phyloP scores from a whole-genome alignment of 1,140 invertebrate species.

The Plectrocnemia conspersa region DNA sequence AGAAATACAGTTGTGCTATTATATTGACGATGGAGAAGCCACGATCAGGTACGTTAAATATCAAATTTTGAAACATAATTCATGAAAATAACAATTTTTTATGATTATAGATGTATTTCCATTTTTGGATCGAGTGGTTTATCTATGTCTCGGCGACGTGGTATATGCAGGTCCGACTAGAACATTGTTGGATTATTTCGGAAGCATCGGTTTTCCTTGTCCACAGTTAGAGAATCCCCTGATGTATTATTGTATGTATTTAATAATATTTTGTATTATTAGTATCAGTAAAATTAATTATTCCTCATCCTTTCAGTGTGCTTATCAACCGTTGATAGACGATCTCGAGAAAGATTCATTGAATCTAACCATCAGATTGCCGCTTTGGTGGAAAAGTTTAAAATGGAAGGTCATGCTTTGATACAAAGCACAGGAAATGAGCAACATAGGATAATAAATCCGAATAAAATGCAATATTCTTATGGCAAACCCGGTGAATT shows the following conservation, averaged over 20 bases:
- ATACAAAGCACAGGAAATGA: slow-evolving; percentile 45
- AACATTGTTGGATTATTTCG: slow-evolving; percentile 87
- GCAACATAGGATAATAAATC: slow-evolving; percentile 46
- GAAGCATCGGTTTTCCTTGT: slow-evolving; percentile 87
- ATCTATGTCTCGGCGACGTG: slow-evolving; percentile 82
- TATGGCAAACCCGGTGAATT: slow-evolving; percentile 69
- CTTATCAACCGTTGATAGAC: slow-evolving; percentile 83
- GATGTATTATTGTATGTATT: slow-evolving; percentile 84
- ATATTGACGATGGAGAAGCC: slow-evolving; percentile 90
- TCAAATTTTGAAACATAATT: background rate
- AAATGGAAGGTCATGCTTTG: slow-evolving; percentile 60
- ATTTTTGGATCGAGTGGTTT: slow-evolving; percentile 79
- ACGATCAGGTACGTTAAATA: slow-evolving; percentile 54
- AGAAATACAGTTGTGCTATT: slow-evolving; percentile 83
- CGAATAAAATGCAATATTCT: slow-evolving; percentile 63
- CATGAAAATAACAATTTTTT: background rate
- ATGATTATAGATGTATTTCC: slow-evolving; percentile 72
- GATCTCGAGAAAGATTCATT: slow-evolving; percentile 81
- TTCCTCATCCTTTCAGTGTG: slow-evolving; percentile 62
- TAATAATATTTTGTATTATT: too few relatives aligned
- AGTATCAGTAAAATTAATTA: too few relatives aligned
- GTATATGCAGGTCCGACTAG: slow-evolving; percentile 87
- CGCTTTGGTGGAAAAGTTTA: slow-evolving; percentile 86
- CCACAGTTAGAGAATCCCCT: slow-evolving; percentile 87
- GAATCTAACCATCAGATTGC: slow-evolving; percentile 92